Percentiles rank a stretch among this genome's conserved stretches.
Conservation (phyloP, 2,797 vertebrate species). For the Paedocypris micromegethes region DNA sequence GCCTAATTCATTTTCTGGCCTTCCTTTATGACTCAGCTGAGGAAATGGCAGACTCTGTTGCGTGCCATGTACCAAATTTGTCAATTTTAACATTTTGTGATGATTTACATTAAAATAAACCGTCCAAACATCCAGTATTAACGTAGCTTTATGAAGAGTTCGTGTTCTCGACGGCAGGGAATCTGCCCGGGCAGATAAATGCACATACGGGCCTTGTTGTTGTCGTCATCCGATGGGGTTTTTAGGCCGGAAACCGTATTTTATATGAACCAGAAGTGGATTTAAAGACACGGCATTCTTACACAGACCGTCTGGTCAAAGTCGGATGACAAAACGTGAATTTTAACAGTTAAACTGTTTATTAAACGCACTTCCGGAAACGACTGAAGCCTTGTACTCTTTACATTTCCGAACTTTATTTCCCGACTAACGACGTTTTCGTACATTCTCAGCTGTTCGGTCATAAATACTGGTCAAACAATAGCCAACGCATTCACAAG, state of each 20-base stretch:
- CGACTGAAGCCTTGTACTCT: conserved; percentile 5
- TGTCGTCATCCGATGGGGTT: not conserved
- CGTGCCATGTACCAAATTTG: too few species aligned
- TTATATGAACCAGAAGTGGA: not conserved
- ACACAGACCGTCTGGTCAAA: conserved; percentile 10
- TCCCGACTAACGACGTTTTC: not conserved
- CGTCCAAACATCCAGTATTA: too few species aligned
- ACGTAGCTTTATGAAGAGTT: too few species aligned
- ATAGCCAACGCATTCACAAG: too few species aligned
- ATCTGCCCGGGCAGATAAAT: conserved; percentile 17
- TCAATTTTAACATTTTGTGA: too few species aligned
- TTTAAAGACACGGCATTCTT: conserved; percentile 7
- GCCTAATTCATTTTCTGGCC: conserved; percentile 23
- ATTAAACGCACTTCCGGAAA: conserved; percentile 39
- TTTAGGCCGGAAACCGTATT: not conserved
- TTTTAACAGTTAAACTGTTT: conserved; percentile 1
- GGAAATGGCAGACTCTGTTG: conserved; percentile 15
- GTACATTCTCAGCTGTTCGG: too few species aligned
- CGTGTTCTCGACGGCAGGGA: not conserved
- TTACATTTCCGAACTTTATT: conserved; percentile 11
- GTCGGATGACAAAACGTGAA: conserved; percentile 19
- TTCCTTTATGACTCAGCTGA: conserved; percentile 35
- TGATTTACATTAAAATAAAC: too few species aligned
- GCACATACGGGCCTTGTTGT: conserved; percentile 9
- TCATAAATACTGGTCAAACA: too few species aligned